These are phyloP conservation scores for Crioceris asparagi DNA, from an alignment of 2,888 invertebrate species.

Conservation along the genomic window DNA sequence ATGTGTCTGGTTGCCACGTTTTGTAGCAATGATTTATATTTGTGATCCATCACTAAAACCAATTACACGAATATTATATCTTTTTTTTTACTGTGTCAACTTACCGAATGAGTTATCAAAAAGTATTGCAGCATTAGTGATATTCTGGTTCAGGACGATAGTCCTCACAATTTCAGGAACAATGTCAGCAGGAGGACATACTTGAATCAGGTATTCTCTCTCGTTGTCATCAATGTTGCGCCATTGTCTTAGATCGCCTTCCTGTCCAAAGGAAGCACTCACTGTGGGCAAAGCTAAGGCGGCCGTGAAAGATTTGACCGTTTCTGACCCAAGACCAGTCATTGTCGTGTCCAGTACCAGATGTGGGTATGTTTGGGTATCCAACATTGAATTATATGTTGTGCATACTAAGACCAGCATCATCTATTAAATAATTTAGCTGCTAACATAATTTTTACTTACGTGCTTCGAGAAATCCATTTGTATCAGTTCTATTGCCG, in stretches of 20 bases:
- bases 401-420: constrained; percentile 52
- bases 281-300: constrained; percentile 74
- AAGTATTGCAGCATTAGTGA: constrained; percentile 84
- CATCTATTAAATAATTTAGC: too few species aligned
- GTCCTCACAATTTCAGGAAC: constrained; percentile 75
- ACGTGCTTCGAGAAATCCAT: constrained; percentile 59
- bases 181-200: constrained; percentile 76
- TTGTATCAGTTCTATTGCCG: constrained; percentile 62
- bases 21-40: constrained; percentile 80
- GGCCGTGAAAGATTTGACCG: constrained; percentile 72
- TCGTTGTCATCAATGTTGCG: constrained; percentile 58
- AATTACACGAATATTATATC: constrained; percentile 3
- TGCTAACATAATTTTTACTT: constrained; percentile 32
- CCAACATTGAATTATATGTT: constrained; percentile 55
- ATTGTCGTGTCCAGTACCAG: constrained; percentile 74
- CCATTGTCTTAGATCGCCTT: constrained; percentile 77
- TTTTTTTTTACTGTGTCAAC: constrained; percentile 5
- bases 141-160: constrained; percentile 71
- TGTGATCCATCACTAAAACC: constrained; percentile 76
- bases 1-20: constrained; percentile 87
- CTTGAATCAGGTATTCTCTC: constrained; percentile 66
- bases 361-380: constrained; percentile 59
- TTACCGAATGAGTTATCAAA: constrained; percentile 78
- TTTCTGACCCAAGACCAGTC: constrained; percentile 71
- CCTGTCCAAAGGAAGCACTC: constrained; percentile 75